Conservation (phyloP, 2,888 invertebrate species). For the Coelopa pilipes region DNA sequence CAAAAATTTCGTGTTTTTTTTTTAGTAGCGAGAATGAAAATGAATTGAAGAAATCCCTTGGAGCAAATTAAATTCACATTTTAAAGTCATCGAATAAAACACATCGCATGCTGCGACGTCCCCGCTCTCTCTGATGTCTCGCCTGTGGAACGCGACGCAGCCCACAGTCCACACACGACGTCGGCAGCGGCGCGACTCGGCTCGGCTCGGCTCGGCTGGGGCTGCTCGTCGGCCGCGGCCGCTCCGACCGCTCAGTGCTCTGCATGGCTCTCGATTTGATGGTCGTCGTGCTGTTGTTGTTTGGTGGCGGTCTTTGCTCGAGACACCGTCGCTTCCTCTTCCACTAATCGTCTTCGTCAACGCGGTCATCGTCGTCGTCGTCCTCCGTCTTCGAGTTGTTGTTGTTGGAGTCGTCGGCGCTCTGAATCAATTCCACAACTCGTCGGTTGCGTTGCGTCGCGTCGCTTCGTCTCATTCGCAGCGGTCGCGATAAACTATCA, state of each 20-base stretch:
- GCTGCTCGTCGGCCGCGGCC: neutral
- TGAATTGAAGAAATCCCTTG: no score
- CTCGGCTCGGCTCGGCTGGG: neutral
- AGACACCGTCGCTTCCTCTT: slow-evolving; percentile 28
- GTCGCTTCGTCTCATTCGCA: no score
- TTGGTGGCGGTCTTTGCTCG: slow-evolving; percentile 50
- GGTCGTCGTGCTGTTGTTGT: slow-evolving; percentile 55
- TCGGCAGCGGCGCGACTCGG: neutral
- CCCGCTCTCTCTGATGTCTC: neutral
- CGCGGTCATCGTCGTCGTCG: neutral
- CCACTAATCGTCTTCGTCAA: neutral
- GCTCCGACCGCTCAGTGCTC: slow-evolving; percentile 54
- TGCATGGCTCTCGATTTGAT: slow-evolving; percentile 55
- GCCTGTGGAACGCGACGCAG: neutral
- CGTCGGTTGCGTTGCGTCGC: neutral
- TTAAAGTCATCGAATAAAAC: no score
- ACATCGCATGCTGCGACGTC: neutral
- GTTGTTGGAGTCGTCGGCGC: neutral
- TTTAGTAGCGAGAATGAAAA: no score
- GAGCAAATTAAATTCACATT: no score
- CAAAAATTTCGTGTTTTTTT: no score
- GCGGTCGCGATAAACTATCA: slow-evolving; percentile 6
- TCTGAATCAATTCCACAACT: neutral
- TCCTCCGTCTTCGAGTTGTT: neutral
- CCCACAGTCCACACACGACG: neutral